These are phyloP conservation scores for Mallotus villosus DNA, from an alignment of 2,797 vertebrate genomes.

Conservation along the genomic window DNA sequence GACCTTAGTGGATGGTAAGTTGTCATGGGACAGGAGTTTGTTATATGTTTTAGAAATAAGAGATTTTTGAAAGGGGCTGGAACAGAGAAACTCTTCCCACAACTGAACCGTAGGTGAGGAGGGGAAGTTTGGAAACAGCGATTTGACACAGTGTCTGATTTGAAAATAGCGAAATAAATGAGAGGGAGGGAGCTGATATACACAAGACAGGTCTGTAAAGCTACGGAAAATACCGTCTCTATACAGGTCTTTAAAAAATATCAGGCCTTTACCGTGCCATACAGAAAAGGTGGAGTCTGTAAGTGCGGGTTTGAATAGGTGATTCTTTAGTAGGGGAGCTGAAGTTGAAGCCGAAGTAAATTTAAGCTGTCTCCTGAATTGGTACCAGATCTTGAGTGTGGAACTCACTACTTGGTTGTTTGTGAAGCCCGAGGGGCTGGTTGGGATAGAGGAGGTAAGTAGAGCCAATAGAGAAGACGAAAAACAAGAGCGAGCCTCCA, in stretches of 20 bases:
- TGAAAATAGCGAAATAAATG: conserved; percentile 6
- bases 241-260: neutral
- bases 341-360: too few relatives aligned
- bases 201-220: neutral
- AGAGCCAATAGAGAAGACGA: neutral
- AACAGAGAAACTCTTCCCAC: neutral
- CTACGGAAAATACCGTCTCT: neutral
- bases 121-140: conserved; percentile 12
- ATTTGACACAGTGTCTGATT: too few relatives aligned
- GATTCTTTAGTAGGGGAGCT: too few relatives aligned
- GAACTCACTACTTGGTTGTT: too few relatives aligned
- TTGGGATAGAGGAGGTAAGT: too few relatives aligned
- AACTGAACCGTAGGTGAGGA: neutral
- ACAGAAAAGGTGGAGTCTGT: too few relatives aligned
- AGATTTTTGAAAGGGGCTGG: conserved; percentile 3
- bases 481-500: neutral
- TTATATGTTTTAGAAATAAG: conserved; percentile 14
- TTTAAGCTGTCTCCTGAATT: too few relatives aligned
- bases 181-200: neutral
- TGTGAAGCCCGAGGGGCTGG: too few relatives aligned
- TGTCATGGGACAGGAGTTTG: conserved; percentile 2
- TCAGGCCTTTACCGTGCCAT: neutral
- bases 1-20: neutral
- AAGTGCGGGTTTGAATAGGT: too few relatives aligned
- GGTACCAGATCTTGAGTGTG: too few relatives aligned